Conservation (phyloP, 2,888 invertebrate genomes). For the Gasteruption jaculator region DNA sequence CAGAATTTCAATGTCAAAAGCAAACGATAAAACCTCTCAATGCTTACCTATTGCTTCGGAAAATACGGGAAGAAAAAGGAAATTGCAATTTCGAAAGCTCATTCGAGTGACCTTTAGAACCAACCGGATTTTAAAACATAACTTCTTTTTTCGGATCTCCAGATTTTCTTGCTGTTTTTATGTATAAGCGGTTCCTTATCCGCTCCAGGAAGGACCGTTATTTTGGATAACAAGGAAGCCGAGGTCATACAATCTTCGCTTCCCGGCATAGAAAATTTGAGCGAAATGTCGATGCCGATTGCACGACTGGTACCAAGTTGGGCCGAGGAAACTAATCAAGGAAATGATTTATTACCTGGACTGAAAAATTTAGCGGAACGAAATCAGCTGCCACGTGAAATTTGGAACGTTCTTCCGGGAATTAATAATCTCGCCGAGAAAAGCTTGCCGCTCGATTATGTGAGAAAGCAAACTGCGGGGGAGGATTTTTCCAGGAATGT, state of each 20-base stretch:
- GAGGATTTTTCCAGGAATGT: conserved; percentile 3
- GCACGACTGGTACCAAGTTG: conserved; percentile 23
- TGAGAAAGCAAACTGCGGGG: conserved; percentile 2
- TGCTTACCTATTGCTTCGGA: too few relatives aligned
- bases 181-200: conserved; percentile 22
- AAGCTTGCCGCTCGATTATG: conserved; percentile 29
- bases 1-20: too few relatives aligned
- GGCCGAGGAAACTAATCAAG: conserved; percentile 5
- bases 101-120: conserved; percentile 4
- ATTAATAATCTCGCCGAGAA: conserved; percentile 34
- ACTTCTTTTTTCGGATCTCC: conserved; percentile 14
- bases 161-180: conserved; percentile 31
- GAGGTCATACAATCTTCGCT: conserved; percentile 26
- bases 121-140: conserved; percentile 5
- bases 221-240: conserved; percentile 27
- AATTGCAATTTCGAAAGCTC: too few relatives aligned
- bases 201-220: too few relatives aligned
- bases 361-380: conserved; percentile 29
- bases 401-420: conserved; percentile 24
- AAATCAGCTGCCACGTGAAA: conserved; percentile 18
- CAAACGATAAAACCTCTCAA: too few relatives aligned
- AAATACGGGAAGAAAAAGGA: too few relatives aligned
- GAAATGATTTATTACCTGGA: too few relatives aligned
- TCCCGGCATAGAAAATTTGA: conserved; percentile 33
- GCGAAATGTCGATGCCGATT: conserved; percentile 34